A percentile compares a stretch with the other conserved stretches of the same genome.
Conservation (phyloP, 2,888 invertebrate genomes). For the Eristalis pertinax region DNA sequence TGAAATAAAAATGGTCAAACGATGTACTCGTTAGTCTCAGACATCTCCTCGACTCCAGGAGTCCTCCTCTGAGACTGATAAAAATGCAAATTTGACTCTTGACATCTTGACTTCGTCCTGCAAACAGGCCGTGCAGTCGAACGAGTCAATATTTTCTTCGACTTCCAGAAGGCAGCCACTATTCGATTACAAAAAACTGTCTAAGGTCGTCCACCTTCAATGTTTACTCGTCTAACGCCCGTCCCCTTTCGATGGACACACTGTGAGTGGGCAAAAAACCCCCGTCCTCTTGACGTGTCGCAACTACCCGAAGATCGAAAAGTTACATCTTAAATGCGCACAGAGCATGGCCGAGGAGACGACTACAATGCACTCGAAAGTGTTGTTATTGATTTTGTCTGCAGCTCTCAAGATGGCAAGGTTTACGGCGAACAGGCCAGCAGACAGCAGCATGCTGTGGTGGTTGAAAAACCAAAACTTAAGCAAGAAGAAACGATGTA, state of each 20-base stretch:
- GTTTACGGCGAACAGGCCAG: background rate
- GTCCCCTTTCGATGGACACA: background rate
- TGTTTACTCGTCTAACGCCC: background rate
- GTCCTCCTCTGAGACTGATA: too few relatives aligned
- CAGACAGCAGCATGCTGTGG: background rate
- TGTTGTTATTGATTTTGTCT: slow-evolving; percentile 62
- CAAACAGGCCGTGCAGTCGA: background rate
- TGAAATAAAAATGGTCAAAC: too few relatives aligned
- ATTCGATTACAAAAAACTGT: background rate
- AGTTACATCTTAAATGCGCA: slow-evolving; percentile 11
- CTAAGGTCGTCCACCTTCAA: background rate
- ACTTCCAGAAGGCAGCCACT: background rate
- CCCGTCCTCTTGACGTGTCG: background rate
- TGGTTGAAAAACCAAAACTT: background rate
- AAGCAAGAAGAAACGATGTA: background rate
- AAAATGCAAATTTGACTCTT: too few relatives aligned
- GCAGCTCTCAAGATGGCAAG: slow-evolving; percentile 34
- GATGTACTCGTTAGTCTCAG: too few relatives aligned
- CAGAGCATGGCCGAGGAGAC: background rate
- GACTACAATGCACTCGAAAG: slow-evolving; percentile 37
- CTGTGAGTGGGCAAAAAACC: background rate
- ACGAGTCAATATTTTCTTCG: background rate
- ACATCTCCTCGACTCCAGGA: too few relatives aligned
- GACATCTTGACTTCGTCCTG: too few relatives aligned
- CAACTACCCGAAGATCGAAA: slow-evolving; percentile 3